phyloP scores from a whole-genome alignment of 2,888 invertebrate genomes.

The Cheilosia variabilis region DNA sequence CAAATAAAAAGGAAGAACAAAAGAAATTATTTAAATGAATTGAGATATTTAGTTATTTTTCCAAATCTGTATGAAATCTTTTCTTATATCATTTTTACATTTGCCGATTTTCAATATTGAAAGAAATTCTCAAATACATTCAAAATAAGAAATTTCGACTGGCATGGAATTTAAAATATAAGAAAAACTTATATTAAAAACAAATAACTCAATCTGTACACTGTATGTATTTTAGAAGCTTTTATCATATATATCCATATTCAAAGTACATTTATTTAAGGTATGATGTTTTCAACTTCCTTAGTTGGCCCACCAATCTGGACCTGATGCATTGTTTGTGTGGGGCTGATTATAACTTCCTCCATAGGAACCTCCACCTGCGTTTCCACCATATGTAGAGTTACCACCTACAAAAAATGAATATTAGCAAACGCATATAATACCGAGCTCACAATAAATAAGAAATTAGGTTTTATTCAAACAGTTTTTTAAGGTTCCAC shows the following conservation, averaged over 20 bases:
- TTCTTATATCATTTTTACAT: constrained; percentile 16
- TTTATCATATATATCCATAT: constrained; percentile 45
- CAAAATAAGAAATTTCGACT: constrained; percentile 2
- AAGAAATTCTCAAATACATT: constrained; percentile 24
- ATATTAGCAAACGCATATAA: neutral
- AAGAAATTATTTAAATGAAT: constrained; percentile 6
- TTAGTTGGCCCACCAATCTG: constrained; percentile 73
- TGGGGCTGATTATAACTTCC: constrained; percentile 70
- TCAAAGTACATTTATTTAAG: constrained; percentile 54
- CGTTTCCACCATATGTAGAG: constrained; percentile 41
- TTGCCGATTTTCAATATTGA: constrained; percentile 13
- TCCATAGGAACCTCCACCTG: constrained; percentile 66
- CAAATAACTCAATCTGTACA: constrained; percentile 52
- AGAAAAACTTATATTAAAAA: constrained; percentile 12
- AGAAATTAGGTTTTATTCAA: neutral
- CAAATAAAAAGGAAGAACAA: neutral
- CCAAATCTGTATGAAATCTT: constrained; percentile 5
- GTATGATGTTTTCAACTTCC: constrained; percentile 26
- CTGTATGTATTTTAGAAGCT: constrained; percentile 33
- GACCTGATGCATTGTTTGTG: constrained; percentile 63
- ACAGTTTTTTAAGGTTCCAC: too few relatives aligned
- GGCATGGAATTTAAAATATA: constrained; percentile 29
- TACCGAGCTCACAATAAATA: neutral
- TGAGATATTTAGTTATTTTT: constrained; percentile 10
- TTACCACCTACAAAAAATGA: constrained; percentile 49